Base-by-base conservation (phyloP, 2,888 invertebrate genomes). In the Amphipyra berbera region DNA sequence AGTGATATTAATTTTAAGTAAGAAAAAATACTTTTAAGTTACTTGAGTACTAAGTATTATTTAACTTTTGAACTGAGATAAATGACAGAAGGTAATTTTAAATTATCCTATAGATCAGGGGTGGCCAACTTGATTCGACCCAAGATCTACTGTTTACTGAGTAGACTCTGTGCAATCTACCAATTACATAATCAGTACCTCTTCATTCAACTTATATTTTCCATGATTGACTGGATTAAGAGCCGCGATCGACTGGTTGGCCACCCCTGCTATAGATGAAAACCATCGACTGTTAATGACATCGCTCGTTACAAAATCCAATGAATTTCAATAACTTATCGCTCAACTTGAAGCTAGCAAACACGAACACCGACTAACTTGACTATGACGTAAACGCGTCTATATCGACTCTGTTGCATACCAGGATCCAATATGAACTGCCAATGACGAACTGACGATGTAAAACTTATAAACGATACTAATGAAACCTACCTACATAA, bases 391-490 rank as follows among this genome's bases (percentile, higher is more conserved):
- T 52, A 46, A 13, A 52, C 65, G 15, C 41, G 14, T 48, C 53
- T 41, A 38, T 21, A 53, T 54, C 45, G 44, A 46, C 41, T 63
- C 44, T 33, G 30, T 7, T 30, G 7, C 62, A 44, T 44, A 58
- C 56, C 56, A 76, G 57, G 57, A 69, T 76, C 78, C 73, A 79
- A 81, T 71, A 67, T 61, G 62, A 74, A 76, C 73, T 62, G 70
- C 78, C 78, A 78, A 83, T 82, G 80, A 75, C 68, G 76, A 69
- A 79, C 75, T 70, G 81, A 85, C 78, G 80, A 82, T 79, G 79
- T 73, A 58, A 77, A 79, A 69, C 68, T 76, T 80, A 76, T 73
- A 74, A 69, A 69, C 64, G 73, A 79, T 61, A 82, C 57, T 73
- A 81, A 80, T 70, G 69, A 74, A 76, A 76, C 71, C 78, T 80